These are phyloP conservation scores for Sarcophaga caerulescens DNA, from an alignment of 2,888 invertebrate species.

Conservation along the genomic window DNA sequence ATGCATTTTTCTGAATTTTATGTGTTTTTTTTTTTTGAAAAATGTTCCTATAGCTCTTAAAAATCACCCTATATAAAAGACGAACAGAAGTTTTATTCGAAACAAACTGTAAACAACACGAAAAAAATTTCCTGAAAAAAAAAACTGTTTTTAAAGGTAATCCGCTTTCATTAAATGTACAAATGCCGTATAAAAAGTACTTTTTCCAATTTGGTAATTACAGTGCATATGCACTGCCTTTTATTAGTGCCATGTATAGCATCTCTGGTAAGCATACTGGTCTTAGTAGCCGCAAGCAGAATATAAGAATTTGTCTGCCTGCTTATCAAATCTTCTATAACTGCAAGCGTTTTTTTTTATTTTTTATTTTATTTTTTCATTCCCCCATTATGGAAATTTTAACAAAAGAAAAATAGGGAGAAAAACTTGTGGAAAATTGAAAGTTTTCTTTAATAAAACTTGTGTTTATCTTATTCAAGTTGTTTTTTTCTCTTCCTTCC, in stretches of 20 bases:
- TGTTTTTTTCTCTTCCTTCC: not conserved
- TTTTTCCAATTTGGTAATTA: not conserved
- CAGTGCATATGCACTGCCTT: no score
- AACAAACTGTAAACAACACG: no score
- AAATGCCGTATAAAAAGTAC: not conserved
- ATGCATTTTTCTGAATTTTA: no score
- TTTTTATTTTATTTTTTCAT: not conserved
- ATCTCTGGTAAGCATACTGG: not conserved
- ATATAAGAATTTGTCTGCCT: constrained; percentile 15
- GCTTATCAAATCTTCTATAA: constrained; percentile 15
- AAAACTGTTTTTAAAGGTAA: no score
- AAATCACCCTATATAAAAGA: no score
- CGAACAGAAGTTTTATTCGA: no score
- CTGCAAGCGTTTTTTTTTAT: not conserved
- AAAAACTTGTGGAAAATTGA: not conserved
- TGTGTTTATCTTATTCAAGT: not conserved
- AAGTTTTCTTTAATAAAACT: constrained; percentile 16
- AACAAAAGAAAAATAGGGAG: constrained; percentile 5
- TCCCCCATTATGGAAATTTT: constrained; percentile 10
- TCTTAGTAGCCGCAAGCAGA: not conserved
- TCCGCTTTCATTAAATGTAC: no score
- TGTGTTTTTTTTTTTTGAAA: no score
- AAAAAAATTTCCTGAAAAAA: no score
- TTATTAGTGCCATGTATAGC: no score
- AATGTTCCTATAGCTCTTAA: no score